Conservation (phyloP, 2,888 invertebrate genomes). For the Cosmia trapezina region DNA sequence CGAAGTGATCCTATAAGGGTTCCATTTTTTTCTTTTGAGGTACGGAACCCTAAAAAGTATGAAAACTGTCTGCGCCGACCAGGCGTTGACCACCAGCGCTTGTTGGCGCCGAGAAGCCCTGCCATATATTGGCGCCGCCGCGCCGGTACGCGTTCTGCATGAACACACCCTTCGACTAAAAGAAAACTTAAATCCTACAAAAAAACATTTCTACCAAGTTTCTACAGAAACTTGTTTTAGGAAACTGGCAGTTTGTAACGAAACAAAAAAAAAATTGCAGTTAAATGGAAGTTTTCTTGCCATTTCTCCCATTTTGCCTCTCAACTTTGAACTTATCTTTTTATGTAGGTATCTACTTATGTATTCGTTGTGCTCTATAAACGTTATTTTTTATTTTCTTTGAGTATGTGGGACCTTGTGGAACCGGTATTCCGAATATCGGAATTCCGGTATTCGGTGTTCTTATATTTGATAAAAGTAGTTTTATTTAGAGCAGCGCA, state of each 20-base stretch:
- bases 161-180: background rate
- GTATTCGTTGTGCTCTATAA: background rate
- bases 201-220: slow-evolving; percentile 17
- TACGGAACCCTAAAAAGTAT: too few species aligned
- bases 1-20: too few species aligned
- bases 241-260: background rate
- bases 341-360: slow-evolving; percentile 1
- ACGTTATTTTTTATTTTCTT: slow-evolving; percentile 5
- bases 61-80: too few species aligned
- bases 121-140: too few species aligned
- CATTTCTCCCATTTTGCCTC: background rate
- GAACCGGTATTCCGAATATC: background rate
- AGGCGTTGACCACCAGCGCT: too few species aligned
- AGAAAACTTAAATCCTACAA: background rate
- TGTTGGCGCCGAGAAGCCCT: too few species aligned
- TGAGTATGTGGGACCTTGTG: background rate
- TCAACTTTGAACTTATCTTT: slow-evolving; percentile 13
- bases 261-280: slow-evolving; percentile 1
- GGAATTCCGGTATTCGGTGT: too few species aligned
- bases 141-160: too few species aligned
- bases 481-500: background rate
- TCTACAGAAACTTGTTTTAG: slow-evolving; percentile 1
- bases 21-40: too few species aligned
- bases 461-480: background rate
- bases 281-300: background rate